Evolutionary conservation across 2,888 invertebrate genomes (phyloP).

Genomic region (Shargacucullia verbasci): DNA sequence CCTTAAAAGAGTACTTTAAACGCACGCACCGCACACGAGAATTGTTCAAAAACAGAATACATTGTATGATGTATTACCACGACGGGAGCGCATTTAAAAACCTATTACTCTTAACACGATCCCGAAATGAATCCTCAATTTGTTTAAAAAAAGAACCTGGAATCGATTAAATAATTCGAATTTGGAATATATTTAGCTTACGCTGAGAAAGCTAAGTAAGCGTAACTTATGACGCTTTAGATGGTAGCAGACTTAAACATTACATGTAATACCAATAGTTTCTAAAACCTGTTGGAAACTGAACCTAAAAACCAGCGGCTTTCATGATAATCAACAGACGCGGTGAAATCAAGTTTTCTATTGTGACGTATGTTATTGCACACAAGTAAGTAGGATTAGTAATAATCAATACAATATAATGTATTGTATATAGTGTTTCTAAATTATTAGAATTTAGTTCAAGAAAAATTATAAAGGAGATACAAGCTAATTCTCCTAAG

Average conservation of each 20-base stretch:
- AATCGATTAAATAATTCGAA: slow-evolving; percentile 68
- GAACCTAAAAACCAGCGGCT: no score
- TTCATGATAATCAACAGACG: no score
- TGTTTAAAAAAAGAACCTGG: slow-evolving; percentile 68
- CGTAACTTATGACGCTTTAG: not conserved
- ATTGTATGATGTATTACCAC: slow-evolving; percentile 70
- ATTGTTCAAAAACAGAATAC: slow-evolving; percentile 39
- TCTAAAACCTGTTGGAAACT: no score
- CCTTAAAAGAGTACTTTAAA: not conserved
- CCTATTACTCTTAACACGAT: slow-evolving; percentile 80
- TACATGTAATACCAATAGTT: no score
- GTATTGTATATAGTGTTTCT: no score
- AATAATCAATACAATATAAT: no score
- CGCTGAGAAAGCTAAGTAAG: slow-evolving; percentile 6
- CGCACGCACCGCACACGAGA: slow-evolving; percentile 10
- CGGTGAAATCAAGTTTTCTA: no score
- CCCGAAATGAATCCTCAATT: slow-evolving; percentile 68
- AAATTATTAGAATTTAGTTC: no score
- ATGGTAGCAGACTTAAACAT: not conserved
- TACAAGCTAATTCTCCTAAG: no score
- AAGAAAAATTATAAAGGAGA: no score
- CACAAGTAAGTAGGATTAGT: no score
- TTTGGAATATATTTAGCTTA: slow-evolving; percentile 41
- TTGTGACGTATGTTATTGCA: no score
- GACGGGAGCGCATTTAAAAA: slow-evolving; percentile 75